Evolutionary conservation across 92 coral and sea anemone genomes (phyloP).

Genomic region (Porites cylindrica): DNA sequence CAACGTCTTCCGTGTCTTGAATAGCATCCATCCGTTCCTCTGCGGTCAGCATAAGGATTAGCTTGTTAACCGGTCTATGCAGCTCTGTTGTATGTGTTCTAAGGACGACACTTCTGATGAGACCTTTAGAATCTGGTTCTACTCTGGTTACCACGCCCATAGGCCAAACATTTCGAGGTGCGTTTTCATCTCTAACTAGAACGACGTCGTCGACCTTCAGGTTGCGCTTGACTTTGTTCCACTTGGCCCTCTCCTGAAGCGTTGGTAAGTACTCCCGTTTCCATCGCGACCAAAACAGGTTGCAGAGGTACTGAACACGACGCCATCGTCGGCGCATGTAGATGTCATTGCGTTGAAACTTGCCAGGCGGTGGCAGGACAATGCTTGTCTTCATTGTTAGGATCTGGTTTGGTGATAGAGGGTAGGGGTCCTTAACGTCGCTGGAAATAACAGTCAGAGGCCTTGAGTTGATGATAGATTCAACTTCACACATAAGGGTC

Average conservation of each 20-base stretch:
- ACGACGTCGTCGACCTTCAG: constrained; percentile 49
- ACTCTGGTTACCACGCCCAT: no score
- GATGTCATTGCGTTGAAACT: background rate
- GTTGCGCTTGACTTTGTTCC: constrained; percentile 31
- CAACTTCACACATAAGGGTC: background rate
- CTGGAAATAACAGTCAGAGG: background rate
- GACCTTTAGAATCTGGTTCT: constrained; percentile 25
- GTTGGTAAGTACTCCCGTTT: constrained; percentile 9
- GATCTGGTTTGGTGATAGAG: background rate
- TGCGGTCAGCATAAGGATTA: no score
- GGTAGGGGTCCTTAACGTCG: no score
- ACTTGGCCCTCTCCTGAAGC: constrained; percentile 49
- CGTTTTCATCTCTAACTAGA: constrained; percentile 40
- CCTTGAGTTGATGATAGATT: constrained; percentile 28
- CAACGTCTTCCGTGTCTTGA: background rate
- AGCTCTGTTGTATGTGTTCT: constrained; percentile 21
- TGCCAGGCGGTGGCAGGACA: background rate
- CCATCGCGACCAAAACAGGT: constrained; percentile 25
- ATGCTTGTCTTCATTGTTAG: background rate
- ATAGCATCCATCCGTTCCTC: background rate
- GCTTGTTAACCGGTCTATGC: background rate
- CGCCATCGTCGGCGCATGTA: constrained; percentile 2
- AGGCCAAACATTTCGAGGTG: constrained; percentile 30
- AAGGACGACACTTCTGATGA: constrained; percentile 35
- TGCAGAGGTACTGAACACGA: constrained; percentile 1